These are phyloP conservation scores for Caloenas nicobarica DNA, from an alignment of 2,113 vertebrate genomes.

Conservation along the genomic window DNA sequence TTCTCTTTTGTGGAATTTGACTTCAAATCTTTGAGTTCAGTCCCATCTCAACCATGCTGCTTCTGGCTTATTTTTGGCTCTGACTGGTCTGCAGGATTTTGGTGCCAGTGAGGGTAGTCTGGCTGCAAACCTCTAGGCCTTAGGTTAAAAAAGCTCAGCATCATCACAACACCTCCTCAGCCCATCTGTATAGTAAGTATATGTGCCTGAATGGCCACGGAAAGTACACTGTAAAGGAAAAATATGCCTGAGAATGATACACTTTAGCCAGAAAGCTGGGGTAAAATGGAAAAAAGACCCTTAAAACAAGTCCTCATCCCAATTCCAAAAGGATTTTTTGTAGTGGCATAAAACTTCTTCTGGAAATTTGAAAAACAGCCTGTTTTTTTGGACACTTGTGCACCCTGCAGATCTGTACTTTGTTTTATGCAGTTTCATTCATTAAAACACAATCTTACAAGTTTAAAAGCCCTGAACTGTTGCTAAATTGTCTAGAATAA, in stretches of 20 bases:
- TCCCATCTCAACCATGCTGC: neutral
- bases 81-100: neutral
- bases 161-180: conserved; percentile 2
- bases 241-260: conserved; percentile 27
- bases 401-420: neutral
- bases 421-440: neutral
- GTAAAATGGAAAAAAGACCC: conserved; percentile 58
- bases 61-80: conserved; percentile 21
- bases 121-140: neutral
- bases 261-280: conserved; percentile 34
- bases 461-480: neutral
- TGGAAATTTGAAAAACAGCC: conserved; percentile 24
- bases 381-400: neutral
- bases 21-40: neutral
- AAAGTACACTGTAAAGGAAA: conserved; percentile 57
- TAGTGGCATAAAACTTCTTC: conserved; percentile 28
- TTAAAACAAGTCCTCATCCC: conserved; percentile 42
- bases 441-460: neutral
- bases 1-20: neutral
- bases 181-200: neutral
- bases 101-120: neutral
- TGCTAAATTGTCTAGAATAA: conserved; percentile 15
- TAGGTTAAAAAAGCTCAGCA: conserved; percentile 2
- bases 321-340: conserved; percentile 19
- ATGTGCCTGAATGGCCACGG: neutral